Evolutionary conservation across 2,113 vertebrate species (phyloP), one percentile per base, ranked within the genome.

Genomic region (Coryphaenoides rupestris): DNA sequence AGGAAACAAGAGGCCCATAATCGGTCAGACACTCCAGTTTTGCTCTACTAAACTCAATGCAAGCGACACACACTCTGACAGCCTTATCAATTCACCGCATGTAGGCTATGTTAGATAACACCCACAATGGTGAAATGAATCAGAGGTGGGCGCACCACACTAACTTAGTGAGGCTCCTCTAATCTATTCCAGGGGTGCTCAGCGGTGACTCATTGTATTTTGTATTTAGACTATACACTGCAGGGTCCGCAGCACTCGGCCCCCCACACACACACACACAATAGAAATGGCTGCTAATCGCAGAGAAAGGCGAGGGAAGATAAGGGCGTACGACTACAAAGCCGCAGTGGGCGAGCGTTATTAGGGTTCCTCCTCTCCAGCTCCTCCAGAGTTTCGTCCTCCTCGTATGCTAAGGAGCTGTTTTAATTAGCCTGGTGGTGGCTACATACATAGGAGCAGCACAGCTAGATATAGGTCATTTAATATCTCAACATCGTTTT

Each of bases 341-440:
- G 69, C 50, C 40, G 63, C 59, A 66, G 73, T 66, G 57, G 60
- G 55, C 1, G 15, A 66, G 49, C 24, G 16, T 75, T 72, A 85
- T 74, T 67, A 74, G 63, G 57, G 46, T 60, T 62, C n/a, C n/a
- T n/a, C n/a, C 65, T 68, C 62, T 76, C 15, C 66, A 59, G 10
- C 33, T 40, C 28, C 26, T n/a, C n/a, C n/a, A n/a, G n/a, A 63
- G 61, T n/a, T n/a, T n/a, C 70, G 75, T 59, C 75, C 81, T 59
- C 75, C 81, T 83, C 67, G 71, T 68, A 78, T 75, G 70, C 68
- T 74, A 71, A 82, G 60, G 52, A 22, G 4, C 33, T 1, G 46
- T 57, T 63, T 61, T 58, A 58, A 9, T 33, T 22, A 5, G 21
- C 49, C 40, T 46, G 26, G 59, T 33, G 19, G 69, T n/a, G n/a